These are phyloP conservation scores for Irena cyanogastra DNA, from an alignment of 2,113 vertebrate genomes.

Conservation along the genomic window DNA sequence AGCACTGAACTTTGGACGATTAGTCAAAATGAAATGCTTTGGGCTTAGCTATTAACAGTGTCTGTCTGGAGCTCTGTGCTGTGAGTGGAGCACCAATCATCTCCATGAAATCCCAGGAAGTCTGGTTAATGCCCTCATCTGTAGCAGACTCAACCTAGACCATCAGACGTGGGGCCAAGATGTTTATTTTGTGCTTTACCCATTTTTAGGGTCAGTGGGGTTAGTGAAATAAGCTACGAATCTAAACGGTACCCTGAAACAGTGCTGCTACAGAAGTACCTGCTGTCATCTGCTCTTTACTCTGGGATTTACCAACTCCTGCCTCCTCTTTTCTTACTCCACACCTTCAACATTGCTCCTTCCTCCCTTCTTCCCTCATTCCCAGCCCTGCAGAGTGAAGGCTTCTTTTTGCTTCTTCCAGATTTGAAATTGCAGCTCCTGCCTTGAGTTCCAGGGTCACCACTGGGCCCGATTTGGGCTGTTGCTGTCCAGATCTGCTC, in stretches of 20 bases:
- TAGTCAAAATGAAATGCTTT: constrained; percentile 23
- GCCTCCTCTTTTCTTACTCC: neutral
- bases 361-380: neutral
- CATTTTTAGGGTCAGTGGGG: neutral
- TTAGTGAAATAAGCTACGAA: neutral
- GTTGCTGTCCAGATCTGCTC: neutral
- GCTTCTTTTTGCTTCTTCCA: neutral
- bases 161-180: neutral
- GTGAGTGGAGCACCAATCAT: neutral
- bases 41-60: constrained; percentile 26
- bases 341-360: neutral
- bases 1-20: constrained; percentile 35
- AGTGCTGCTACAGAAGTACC: neutral
- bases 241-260: neutral
- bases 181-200: neutral
- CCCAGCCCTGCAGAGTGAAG: neutral
- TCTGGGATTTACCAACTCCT: neutral
- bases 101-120: neutral
- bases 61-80: neutral
- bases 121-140: neutral
- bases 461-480: neutral
- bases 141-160: neutral
- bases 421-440: neutral
- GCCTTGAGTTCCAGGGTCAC: neutral
- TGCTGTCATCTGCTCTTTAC: neutral